Evolutionary conservation across 1,140 invertebrate species (phyloP).

Genomic region (Rhizoglyphus robini): DNA sequence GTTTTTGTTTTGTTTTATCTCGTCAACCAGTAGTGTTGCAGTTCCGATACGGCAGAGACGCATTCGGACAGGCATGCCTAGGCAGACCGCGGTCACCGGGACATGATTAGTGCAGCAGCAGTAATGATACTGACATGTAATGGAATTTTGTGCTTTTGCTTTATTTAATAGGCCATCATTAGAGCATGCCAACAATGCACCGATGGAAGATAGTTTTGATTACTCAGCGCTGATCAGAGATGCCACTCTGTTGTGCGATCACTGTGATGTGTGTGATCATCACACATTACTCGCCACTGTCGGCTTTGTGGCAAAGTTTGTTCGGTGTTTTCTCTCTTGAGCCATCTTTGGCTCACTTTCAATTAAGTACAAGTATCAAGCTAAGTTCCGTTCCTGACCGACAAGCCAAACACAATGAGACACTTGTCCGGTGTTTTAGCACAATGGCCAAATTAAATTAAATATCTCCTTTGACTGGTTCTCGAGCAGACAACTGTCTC

Average conservation of each 20-base stretch:
- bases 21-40: background rate
- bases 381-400: background rate
- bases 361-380: background rate
- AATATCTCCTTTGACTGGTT: background rate
- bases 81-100: background rate
- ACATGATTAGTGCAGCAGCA: background rate
- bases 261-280: too few species aligned
- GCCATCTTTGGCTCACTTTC: background rate
- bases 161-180: slow-evolving; percentile 5
- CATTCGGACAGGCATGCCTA: background rate
- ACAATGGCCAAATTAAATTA: slow-evolving; percentile 12
- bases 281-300: background rate
- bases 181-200: background rate
- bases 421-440: background rate
- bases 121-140: slow-evolving; percentile 10
- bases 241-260: background rate
- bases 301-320: background rate
- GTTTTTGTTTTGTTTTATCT: slow-evolving; percentile 13
- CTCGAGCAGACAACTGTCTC: background rate
- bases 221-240: background rate
- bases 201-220: background rate
- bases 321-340: background rate
- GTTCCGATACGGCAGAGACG: background rate
- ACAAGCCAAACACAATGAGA: background rate
- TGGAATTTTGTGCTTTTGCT: background rate